Conservation (phyloP, 2,797 vertebrate species). For the Gouania willdenowi region DNA sequence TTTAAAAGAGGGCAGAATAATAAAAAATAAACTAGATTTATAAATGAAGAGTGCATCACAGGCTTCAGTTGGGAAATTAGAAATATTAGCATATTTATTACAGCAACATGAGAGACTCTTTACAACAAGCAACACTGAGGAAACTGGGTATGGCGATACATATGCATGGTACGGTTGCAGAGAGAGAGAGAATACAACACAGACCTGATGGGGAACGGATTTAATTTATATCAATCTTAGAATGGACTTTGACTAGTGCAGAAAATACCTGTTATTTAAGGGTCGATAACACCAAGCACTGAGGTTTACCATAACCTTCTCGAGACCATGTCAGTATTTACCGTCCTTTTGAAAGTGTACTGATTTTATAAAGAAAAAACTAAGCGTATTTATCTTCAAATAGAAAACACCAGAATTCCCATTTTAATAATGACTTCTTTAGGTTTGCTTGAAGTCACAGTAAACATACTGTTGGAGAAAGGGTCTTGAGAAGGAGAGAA, state of each 20-base stretch:
- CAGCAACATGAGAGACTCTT: conserved; percentile 78
- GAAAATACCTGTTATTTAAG: conserved; percentile 9
- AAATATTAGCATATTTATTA: conserved; percentile 86
- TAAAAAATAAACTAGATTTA: conserved; percentile 1
- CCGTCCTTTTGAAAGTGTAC: background rate
- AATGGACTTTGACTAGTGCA: conserved; percentile 28
- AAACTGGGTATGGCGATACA: conserved; percentile 64
- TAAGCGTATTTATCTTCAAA: no score
- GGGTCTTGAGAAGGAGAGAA: conserved; percentile 29
- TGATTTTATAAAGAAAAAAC: conserved; percentile 5
- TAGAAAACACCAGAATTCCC: no score
- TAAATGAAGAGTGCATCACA: conserved; percentile 56
- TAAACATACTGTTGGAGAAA: conserved; percentile 15
- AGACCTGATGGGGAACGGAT: conserved; percentile 36
- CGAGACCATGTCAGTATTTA: conserved; percentile 7
- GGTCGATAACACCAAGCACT: conserved; percentile 14
- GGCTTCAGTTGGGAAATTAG: conserved; percentile 79
- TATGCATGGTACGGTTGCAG: conserved; percentile 56
- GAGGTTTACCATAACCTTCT: conserved; percentile 8
- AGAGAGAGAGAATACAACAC: conserved; percentile 42
- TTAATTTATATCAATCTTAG: conserved; percentile 25
- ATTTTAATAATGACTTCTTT: no score
- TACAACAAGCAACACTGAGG: conserved; percentile 69
- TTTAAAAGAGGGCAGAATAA: background rate
- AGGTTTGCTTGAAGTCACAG: no score